Evolutionary conservation across 2,888 invertebrate species (phyloP).

Genomic region (Frankliniella intonsa): DNA sequence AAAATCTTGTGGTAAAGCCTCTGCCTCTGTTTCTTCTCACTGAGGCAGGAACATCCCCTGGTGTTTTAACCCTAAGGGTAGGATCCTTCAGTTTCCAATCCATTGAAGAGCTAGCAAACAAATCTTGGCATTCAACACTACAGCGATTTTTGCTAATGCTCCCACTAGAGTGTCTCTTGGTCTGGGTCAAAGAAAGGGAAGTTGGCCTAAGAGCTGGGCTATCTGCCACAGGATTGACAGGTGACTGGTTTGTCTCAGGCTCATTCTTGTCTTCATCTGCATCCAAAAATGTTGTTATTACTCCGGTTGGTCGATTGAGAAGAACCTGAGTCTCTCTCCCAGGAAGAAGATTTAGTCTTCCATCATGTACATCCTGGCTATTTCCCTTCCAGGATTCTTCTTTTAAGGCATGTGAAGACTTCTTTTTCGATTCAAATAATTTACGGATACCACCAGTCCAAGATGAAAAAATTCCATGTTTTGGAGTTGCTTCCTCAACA

Average conservation of each 20-base stretch:
- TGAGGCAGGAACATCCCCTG: conserved; percentile 75
- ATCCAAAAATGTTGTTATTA: neutral
- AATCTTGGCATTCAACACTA: conserved; percentile 50
- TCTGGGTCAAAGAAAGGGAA: conserved; percentile 39
- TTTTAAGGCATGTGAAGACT: neutral
- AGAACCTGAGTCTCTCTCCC: neutral
- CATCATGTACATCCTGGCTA: neutral
- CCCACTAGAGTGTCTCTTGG: conserved; percentile 40
- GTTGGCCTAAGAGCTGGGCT: conserved; percentile 34
- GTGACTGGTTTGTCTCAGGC: neutral
- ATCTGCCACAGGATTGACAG: conserved; percentile 20
- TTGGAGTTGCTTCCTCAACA: conserved; percentile 45
- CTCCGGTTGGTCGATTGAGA: neutral
- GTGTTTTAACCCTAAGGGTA: conserved; percentile 72
- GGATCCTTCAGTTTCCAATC: conserved; percentile 58
- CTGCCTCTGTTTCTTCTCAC: conserved; percentile 64
- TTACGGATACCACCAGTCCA: conserved; percentile 30
- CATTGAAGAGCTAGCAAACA: conserved; percentile 32
- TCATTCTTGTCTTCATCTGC: neutral
- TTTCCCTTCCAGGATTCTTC: conserved; percentile 1
- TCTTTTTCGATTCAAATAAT: conserved; percentile 32
- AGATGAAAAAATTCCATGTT: conserved; percentile 32
- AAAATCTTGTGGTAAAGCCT: conserved; percentile 60
- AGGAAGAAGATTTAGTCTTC: neutral
- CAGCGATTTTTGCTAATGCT: conserved; percentile 45